Evolutionary conservation across 2,888 invertebrate genomes (phyloP).

Genomic region (Blera fallax): DNA sequence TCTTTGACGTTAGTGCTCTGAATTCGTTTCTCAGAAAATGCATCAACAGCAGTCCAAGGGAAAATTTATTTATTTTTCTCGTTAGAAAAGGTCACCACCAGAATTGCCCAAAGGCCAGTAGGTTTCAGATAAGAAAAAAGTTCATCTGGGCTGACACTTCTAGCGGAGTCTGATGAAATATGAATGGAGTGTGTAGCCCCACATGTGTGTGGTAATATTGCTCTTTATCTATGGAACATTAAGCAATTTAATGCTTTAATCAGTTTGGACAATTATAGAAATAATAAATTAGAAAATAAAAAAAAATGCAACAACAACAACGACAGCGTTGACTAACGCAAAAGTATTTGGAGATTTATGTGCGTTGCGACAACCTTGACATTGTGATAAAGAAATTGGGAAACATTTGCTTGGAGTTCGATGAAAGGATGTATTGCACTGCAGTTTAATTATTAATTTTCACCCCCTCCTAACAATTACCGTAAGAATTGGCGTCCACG

Average conservation of each 20-base stretch:
- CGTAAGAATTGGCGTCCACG: too few relatives aligned
- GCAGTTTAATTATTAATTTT: too few relatives aligned
- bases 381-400: slow-evolving; percentile 3
- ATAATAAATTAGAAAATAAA: background rate
- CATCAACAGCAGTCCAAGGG: background rate
- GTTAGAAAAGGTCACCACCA: background rate
- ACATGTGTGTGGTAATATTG: background rate
- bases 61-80: slow-evolving; percentile 1
- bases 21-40: background rate
- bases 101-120: slow-evolving; percentile 18
- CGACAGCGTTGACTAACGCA: background rate
- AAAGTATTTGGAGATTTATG: background rate
- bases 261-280: background rate
- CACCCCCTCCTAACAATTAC: too few relatives aligned
- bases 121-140: background rate
- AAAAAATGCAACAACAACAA: background rate
- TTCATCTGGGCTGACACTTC: background rate
- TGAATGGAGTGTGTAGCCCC: background rate
- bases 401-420: background rate
- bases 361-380: background rate
- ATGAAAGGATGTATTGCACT: background rate
- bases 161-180: background rate
- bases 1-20: background rate
- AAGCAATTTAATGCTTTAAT: background rate
- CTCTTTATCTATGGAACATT: background rate